phyloP scores from a whole-genome alignment of 2,888 invertebrate genomes.

The Eudasyphora cyanicolor region DNA sequence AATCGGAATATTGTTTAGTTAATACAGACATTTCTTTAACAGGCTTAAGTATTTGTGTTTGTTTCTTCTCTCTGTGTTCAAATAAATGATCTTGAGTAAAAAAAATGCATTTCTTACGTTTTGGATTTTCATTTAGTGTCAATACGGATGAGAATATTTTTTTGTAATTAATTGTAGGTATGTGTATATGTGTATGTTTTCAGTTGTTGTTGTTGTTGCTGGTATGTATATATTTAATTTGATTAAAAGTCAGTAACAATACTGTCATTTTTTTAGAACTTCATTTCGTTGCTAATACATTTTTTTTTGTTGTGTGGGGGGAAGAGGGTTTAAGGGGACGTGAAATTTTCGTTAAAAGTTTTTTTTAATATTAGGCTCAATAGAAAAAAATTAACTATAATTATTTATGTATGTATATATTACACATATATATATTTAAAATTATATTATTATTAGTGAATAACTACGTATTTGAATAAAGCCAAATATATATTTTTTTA shows the following conservation, averaged over 20 bases:
- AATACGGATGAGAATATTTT: neutral
- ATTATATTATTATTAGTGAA: constrained; percentile 46
- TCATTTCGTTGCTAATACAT: constrained; percentile 59
- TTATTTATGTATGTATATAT: constrained; percentile 37
- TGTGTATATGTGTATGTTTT: neutral
- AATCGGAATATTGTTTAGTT: constrained; percentile 63
- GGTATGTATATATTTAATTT: constrained; percentile 28
- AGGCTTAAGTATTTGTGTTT: constrained; percentile 47
- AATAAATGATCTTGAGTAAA: constrained; percentile 60
- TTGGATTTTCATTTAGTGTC: neutral
- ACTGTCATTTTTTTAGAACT: constrained; percentile 32
- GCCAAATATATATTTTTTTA: constrained; percentile 57
- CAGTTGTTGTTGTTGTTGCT: neutral
- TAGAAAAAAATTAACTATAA: constrained; percentile 47
- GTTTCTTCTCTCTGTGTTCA: constrained; percentile 49
- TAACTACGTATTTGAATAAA: constrained; percentile 59
- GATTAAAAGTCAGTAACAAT: constrained; percentile 51
- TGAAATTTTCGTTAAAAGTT: constrained; percentile 13
- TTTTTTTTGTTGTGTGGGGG: no score
- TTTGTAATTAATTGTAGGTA: constrained; percentile 4
- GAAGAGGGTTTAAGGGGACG: no score
- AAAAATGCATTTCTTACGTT: neutral
- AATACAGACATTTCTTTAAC: constrained; percentile 63
- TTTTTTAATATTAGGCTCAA: neutral
- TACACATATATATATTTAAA: constrained; percentile 40